These are phyloP conservation scores for Eupithecia inturbata DNA, from an alignment of 2,888 invertebrate species.

Conservation along the genomic window DNA sequence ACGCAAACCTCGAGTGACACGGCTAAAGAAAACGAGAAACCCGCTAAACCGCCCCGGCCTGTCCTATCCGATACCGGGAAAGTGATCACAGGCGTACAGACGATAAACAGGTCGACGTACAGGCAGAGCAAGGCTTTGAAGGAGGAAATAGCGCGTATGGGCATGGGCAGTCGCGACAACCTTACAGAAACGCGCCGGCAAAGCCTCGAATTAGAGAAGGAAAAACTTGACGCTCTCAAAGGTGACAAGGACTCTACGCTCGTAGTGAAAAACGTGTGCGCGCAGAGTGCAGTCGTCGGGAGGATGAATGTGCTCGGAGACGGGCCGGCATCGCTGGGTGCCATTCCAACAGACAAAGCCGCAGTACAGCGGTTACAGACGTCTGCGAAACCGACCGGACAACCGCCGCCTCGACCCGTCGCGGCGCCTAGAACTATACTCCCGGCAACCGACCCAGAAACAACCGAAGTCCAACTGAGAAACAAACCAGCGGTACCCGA, in stretches of 20 bases:
- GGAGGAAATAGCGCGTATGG: slow-evolving; percentile 68
- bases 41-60: slow-evolving; percentile 87
- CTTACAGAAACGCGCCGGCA: slow-evolving; percentile 76
- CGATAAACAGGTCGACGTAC: slow-evolving; percentile 85
- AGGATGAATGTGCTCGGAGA: slow-evolving; percentile 74
- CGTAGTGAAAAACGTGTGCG: slow-evolving; percentile 70
- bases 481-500: slow-evolving; percentile 93
- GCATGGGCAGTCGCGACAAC: slow-evolving; percentile 70
- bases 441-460: slow-evolving; percentile 59
- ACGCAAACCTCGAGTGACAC: slow-evolving; percentile 48
- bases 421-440: slow-evolving; percentile 77
- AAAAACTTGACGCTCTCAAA: slow-evolving; percentile 66
- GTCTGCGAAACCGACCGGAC: slow-evolving; percentile 76
- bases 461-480: slow-evolving; percentile 81
- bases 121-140: slow-evolving; percentile 79
- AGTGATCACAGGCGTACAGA: slow-evolving; percentile 82
- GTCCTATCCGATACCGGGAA: slow-evolving; percentile 79
- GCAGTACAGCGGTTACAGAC: slow-evolving; percentile 53
- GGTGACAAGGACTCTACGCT: slow-evolving; percentile 55
- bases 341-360: slow-evolving; percentile 49
- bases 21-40: slow-evolving; percentile 72
- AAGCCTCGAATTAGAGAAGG: slow-evolving; percentile 83
- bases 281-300: slow-evolving; percentile 74
- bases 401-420: slow-evolving; percentile 81
- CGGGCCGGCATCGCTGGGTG: slow-evolving; percentile 70